phyloP scores from a whole-genome alignment of 2,113 vertebrate species.

The Orycteropus afer region DNA sequence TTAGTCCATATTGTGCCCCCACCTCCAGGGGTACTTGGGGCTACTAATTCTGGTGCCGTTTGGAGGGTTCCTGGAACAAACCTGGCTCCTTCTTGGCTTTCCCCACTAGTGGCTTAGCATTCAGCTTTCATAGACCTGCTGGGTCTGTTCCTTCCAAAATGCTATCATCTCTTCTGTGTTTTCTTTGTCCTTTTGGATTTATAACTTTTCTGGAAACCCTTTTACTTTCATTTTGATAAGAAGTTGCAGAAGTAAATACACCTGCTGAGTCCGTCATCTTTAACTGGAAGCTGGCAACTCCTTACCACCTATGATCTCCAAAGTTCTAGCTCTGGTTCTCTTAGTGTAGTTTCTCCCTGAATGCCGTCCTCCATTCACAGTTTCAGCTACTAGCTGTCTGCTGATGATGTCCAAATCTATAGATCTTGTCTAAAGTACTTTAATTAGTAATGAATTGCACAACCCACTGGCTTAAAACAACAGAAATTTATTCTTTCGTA shows the following conservation, averaged over 20 bases:
- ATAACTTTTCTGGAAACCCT: background rate
- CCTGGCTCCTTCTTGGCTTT: background rate
- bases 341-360: background rate
- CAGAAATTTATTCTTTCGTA: too few species aligned
- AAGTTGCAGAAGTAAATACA: background rate
- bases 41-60: background rate
- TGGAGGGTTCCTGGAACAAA: background rate
- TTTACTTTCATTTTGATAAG: constrained; percentile 5
- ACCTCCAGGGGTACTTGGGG: background rate
- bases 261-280: background rate
- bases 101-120: background rate
- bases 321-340: background rate
- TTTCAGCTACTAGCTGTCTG: background rate
- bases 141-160: background rate
- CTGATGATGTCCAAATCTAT: background rate
- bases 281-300: background rate
- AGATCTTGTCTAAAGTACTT: background rate
- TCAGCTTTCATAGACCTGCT: too few species aligned
- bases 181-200: background rate
- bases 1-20: background rate
- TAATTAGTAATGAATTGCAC: background rate
- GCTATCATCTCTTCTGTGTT: background rate
- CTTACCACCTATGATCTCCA: background rate
- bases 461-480: too few species aligned
- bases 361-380: background rate